Evolutionary conservation across 2,113 vertebrate genomes (phyloP), one percentile per base, ranked within the genome.

Genomic region (Calonectris borealis): DNA sequence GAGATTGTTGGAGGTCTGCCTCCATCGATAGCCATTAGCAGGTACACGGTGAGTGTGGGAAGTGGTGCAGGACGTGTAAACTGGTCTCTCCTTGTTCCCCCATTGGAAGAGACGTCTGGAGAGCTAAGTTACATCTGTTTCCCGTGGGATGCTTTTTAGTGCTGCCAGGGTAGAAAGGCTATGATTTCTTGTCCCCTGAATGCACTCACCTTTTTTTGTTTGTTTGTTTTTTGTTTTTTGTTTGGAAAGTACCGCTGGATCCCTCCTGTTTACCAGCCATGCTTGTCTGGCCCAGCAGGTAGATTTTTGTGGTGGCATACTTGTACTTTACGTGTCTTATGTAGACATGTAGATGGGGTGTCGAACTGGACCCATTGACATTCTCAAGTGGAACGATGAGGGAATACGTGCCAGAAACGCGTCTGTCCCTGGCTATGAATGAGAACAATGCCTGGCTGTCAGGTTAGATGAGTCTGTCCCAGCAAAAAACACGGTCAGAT

Each of bases 371-470:
- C 49, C 46, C 27, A 42, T 2, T 94, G 73, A 51, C 72, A 48
- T 95, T 92, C 85, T 91, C 77, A 80, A 90, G 84, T 73, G 73
- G 83, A 96, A 86, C 82, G 94, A 90, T 88, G 85, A 86, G 69
- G 54, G 54, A 92, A 44, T 87, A 72, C 1, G 11, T 83, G 96
- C 66, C 95, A 94, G 72, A 75, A 96, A 68, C 1, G 15, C 18
- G 11, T 90, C 78, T 86, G 62, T 96, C 84, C 86, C 60, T 87
- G 80, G 61, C 86, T 87, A 17, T 84, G 86, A 92, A 71, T 87
- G 87, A 85, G 94, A 94, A 95, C 88, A 95, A 77, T 94, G 96
- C 93, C 89, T 96, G 70, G 68, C 93, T 94, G 96, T 96, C 96
- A 97, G 79, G 91, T 93, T 95, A 88, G 70, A 94, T 93, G 88